Evolutionary conservation across 1,140 invertebrate species (phyloP), one percentile per base, ranked within the genome.

Genomic region (Leptinotarsa texana): DNA sequence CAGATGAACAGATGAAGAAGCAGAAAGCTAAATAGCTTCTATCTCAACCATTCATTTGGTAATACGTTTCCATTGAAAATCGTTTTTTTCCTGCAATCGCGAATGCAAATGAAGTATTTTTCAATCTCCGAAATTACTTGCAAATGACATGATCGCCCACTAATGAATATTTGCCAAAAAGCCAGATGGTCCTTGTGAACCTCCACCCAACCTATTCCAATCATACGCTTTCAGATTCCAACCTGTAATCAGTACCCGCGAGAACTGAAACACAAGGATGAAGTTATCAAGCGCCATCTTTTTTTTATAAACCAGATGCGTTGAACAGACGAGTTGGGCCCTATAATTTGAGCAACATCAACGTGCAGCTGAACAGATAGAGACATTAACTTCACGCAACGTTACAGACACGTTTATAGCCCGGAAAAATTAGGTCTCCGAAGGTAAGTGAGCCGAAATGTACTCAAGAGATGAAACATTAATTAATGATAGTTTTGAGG

Each of bases 351-450:
- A 18, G 70, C 15, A 68, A 63, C 67, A 63, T 57, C 51, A 17
- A 57, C 51, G 51, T 57, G n/a, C 51, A 74, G 75, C 75, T 71
- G 75, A 57, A 33, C 18, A 77, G 75, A 77, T 77, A 77, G 69
- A 77, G 75, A 74, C 75, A 77, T 77, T 69, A 77, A 77, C 48
- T 62, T 71, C 51, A 73, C 63, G 69, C 68, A 74, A 69, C 27
- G 66, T 69, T 17, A 57, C 51, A 75, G 51, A 57, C n/a, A 15
- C 17, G 17, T 18, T 57, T 57, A 57, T 57, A 57, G 51, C 15
- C 51, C 51, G 17, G n/a, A 13, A 5, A 57, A 57, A 57, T 42
- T 42, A 42, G 33, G 33, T 33, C 33, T 33, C 6, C 8, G 33
- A 4, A 33, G 27, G 33, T 33, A 11, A 8, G 8, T 11, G 2